Conservation (phyloP, 1,140 invertebrate species). For the Rhopalosiphum maidis region DNA sequence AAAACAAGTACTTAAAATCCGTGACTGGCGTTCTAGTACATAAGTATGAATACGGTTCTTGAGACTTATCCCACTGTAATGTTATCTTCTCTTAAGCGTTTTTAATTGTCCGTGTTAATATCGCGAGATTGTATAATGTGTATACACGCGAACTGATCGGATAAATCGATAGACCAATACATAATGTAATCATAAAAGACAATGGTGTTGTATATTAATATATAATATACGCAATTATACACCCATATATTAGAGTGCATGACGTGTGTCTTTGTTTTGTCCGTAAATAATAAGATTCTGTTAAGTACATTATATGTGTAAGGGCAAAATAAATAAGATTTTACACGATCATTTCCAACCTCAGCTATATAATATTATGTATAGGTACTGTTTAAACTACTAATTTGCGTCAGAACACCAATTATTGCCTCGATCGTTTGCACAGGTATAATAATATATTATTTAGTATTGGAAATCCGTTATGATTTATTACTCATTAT, state of each 20-base stretch:
- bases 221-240: too few species aligned
- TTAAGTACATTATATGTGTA: neutral
- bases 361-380: neutral
- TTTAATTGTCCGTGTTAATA: neutral
- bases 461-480: neutral
- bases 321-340: neutral
- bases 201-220: neutral
- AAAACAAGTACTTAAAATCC: neutral
- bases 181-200: neutral
- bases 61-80: neutral
- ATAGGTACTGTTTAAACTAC: neutral
- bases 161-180: neutral
- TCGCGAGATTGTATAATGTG: neutral
- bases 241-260: neutral
- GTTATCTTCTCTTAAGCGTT: neutral
- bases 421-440: neutral
- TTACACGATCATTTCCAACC: neutral
- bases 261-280: neutral
- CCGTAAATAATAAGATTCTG: neutral
- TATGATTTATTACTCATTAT: neutral
- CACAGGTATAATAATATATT: neutral
- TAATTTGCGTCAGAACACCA: neutral
- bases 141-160: neutral
- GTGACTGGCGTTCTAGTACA: neutral
- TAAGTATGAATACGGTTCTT: too few species aligned